Conservation (phyloP, 2,888 invertebrate genomes). For the Ophion slaviceki region DNA sequence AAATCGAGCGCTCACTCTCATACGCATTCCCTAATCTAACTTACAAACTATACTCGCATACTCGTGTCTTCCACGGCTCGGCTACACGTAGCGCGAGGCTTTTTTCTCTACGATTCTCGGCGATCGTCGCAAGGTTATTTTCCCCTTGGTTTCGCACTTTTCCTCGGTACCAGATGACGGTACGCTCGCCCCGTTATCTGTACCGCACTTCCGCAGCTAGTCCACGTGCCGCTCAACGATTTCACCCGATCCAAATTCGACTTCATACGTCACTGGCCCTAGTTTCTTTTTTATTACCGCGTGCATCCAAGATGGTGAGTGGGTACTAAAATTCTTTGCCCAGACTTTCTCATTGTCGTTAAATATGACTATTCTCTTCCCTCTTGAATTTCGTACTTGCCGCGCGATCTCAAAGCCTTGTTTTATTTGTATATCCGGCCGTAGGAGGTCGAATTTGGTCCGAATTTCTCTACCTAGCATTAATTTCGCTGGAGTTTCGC, state of each 20-base stretch:
- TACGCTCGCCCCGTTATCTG: not conserved
- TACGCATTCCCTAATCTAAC: conserved; percentile 14
- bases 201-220: conserved; percentile 23
- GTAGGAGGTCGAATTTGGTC: conserved; percentile 41
- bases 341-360: conserved; percentile 35
- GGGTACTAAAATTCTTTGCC: conserved; percentile 44
- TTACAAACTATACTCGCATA: conserved; percentile 30
- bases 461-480: conserved; percentile 44
- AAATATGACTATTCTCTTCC: conserved; percentile 41
- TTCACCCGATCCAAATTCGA: conserved; percentile 9
- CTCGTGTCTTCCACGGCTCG: conserved; percentile 16
- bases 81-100: conserved; percentile 18
- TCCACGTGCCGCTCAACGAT: conserved; percentile 45
- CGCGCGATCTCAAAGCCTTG: not conserved
- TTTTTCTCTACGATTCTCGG: conserved; percentile 20
- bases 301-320: conserved; percentile 31
- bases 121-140: conserved; percentile 23
- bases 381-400: conserved; percentile 41
- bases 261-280: conserved; percentile 53
- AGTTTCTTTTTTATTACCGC: conserved; percentile 38
- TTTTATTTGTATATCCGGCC: conserved; percentile 27
- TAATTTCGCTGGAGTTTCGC: conserved; percentile 36
- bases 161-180: not conserved
- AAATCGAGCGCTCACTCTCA: conserved; percentile 16
- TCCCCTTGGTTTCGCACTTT: conserved; percentile 17